Conservation (phyloP, 2,888 invertebrate genomes). For the Heliothis peltigera region DNA sequence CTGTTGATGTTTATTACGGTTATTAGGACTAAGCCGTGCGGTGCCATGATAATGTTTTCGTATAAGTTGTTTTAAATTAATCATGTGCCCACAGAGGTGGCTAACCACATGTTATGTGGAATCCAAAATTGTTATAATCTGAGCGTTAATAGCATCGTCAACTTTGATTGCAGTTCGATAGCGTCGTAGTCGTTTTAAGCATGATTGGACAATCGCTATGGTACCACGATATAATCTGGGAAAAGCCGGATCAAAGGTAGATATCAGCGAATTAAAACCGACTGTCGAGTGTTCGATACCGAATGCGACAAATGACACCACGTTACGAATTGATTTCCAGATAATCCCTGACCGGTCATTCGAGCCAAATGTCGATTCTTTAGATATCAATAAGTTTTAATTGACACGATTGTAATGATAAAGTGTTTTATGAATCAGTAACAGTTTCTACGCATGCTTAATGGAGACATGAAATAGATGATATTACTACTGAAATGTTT, state of each 20-base stretch:
- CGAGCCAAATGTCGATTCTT: conserved; percentile 45
- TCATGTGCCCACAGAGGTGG: conserved; percentile 62
- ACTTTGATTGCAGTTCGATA: conserved; percentile 43
- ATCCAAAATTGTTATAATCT: conserved; percentile 33
- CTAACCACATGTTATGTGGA: conserved; percentile 42
- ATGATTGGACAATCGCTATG: conserved; percentile 64
- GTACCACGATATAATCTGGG: conserved; percentile 75
- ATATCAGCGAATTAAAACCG: conserved; percentile 76
- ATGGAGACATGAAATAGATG: conserved; percentile 33
- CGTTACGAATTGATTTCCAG: conserved; percentile 74
- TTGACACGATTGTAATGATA: conserved; percentile 11
- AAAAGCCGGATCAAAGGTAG: conserved; percentile 75
- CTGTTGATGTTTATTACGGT: conserved; percentile 89
- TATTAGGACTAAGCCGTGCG: conserved; percentile 88
- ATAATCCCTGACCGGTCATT: conserved; percentile 69
- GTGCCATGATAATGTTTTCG: conserved; percentile 84
- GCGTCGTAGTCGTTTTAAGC: conserved; percentile 45
- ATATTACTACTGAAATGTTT: conserved; percentile 14
- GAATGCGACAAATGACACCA: conserved; percentile 75
- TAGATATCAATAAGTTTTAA: conserved; percentile 26
- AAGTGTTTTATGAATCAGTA: conserved; percentile 15
- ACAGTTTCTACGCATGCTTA: conserved; percentile 40
- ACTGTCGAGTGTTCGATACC: conserved; percentile 76
- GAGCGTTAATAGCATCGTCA: conserved; percentile 42
- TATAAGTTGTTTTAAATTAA: conserved; percentile 82